Evolutionary conservation across 2,888 invertebrate species (phyloP).

Genomic region (Acrobasis consociella): DNA sequence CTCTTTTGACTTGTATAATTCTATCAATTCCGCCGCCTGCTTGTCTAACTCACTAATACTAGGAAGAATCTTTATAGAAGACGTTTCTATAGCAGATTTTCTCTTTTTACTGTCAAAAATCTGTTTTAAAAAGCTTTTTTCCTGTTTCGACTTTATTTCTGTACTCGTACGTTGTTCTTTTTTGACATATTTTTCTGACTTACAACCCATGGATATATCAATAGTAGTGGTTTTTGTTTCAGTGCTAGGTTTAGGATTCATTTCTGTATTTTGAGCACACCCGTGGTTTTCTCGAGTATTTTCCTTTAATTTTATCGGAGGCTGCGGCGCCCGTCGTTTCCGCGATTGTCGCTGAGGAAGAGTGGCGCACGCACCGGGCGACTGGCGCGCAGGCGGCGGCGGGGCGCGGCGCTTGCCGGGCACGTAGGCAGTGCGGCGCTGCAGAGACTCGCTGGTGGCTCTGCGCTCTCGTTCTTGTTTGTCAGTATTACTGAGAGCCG

Average conservation of each 20-base stretch:
- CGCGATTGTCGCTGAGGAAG: slow-evolving; percentile 55
- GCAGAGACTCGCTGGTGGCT: slow-evolving; percentile 85
- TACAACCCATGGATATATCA: slow-evolving; percentile 41
- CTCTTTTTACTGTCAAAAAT: slow-evolving; percentile 73
- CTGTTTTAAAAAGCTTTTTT: slow-evolving; percentile 81
- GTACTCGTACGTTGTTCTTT: slow-evolving; percentile 45
- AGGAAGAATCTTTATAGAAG: slow-evolving; percentile 83
- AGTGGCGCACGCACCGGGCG: slow-evolving; percentile 62
- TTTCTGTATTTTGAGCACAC: slow-evolving; percentile 35
- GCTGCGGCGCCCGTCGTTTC: slow-evolving; percentile 82
- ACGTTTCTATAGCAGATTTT: slow-evolving; percentile 59
- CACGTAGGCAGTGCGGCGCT: slow-evolving; percentile 85
- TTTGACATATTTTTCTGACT: slow-evolving; percentile 56
- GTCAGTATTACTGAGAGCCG: slow-evolving; percentile 38
- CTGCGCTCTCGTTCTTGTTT: slow-evolving; percentile 69
- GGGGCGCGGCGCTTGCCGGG: slow-evolving; percentile 90
- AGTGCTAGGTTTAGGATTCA: slow-evolving; percentile 42
- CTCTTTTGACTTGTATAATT: slow-evolving; percentile 66
- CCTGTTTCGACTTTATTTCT: slow-evolving; percentile 65
- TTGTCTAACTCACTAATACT: slow-evolving; percentile 91
- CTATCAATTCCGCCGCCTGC: slow-evolving; percentile 89
- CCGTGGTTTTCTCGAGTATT: slow-evolving; percentile 43
- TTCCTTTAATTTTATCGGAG: slow-evolving; percentile 56
- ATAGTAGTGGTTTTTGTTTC: slow-evolving; percentile 32
- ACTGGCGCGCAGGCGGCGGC: slow-evolving; percentile 81